Percentiles rank a stretch among this genome's conserved stretches.
These are phyloP conservation scores for Paelopatides confundens DNA, from an alignment of 53 echinoderm and acorn worm genomes.

Conservation along the genomic window DNA sequence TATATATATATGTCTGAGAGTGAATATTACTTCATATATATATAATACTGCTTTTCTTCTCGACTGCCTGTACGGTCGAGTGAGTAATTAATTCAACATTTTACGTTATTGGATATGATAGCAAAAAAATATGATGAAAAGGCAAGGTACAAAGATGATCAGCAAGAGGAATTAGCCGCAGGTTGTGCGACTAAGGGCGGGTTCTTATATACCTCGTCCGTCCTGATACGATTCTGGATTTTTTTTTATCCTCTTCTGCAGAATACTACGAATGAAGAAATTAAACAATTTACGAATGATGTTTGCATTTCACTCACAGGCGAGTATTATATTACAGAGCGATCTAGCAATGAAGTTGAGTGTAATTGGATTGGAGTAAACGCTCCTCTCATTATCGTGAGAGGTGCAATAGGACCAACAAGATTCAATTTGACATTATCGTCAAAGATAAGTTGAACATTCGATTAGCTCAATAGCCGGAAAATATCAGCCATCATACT, in stretches of 20 bases:
- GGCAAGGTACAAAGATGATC: too few relatives aligned
- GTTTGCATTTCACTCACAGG: slow-evolving; percentile 24
- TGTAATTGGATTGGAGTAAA: slow-evolving; percentile 39
- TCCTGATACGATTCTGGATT: too few relatives aligned
- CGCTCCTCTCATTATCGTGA: slow-evolving; percentile 9
- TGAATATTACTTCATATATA: slow-evolving; percentile 44
- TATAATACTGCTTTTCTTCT: not conserved
- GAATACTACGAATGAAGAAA: not conserved
- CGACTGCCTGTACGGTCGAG: slow-evolving; percentile 18
- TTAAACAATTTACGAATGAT: slow-evolving; percentile 41
- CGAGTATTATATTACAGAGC: slow-evolving; percentile 15
- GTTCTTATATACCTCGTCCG: not conserved
- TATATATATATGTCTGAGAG: not conserved
- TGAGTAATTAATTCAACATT: slow-evolving; percentile 37
- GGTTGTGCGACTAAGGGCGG: not conserved
- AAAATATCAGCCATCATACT: slow-evolving; percentile 27
- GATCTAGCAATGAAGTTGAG: not conserved
- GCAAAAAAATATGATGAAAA: not conserved
- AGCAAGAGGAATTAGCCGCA: not conserved
- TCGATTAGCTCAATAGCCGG: slow-evolving; percentile 16
- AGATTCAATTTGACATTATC: slow-evolving; percentile 31
- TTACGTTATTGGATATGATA: slow-evolving; percentile 31
- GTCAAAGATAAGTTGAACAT: slow-evolving; percentile 20
- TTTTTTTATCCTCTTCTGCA: not conserved
- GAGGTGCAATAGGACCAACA: slow-evolving; percentile 1